Evolutionary conservation across 2,888 invertebrate genomes (phyloP).

Genomic region (Volucella bombylans): DNA sequence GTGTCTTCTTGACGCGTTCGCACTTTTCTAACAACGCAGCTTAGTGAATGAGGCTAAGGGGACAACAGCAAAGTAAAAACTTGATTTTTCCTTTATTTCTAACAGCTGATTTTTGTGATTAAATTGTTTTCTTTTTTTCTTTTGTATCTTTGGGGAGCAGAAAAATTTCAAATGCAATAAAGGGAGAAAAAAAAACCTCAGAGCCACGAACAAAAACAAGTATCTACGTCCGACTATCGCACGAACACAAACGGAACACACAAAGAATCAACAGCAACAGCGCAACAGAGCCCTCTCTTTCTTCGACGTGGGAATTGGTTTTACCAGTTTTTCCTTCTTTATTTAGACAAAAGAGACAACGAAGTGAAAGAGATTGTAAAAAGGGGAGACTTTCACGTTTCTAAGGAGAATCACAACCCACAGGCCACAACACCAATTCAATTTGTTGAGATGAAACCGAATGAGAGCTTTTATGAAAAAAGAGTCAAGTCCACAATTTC

Average conservation of each 20-base stretch:
- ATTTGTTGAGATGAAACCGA: background rate
- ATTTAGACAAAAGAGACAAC: conserved; percentile 20
- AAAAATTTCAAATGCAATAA: conserved; percentile 28
- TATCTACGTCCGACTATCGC: conserved; percentile 50
- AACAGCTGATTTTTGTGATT: conserved; percentile 63
- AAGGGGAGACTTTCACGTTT: background rate
- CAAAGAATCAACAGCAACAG: conserved; percentile 54
- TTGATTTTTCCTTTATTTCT: background rate
- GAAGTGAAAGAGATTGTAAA: too few relatives aligned
- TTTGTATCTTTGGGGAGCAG: conserved; percentile 7
- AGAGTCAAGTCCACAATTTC: background rate
- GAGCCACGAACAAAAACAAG: conserved; percentile 28
- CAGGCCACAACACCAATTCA: background rate
- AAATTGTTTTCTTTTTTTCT: background rate
- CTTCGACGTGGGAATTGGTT: conserved; percentile 44
- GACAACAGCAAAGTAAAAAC: conserved; percentile 17
- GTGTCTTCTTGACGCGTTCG: conserved; percentile 40
- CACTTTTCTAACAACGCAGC: conserved; percentile 16
- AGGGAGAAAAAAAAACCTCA: conserved; percentile 34
- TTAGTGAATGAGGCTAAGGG: background rate
- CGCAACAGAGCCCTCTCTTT: conserved; percentile 67
- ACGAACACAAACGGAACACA: conserved; percentile 51
- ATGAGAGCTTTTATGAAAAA: conserved; percentile 22
- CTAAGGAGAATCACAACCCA: conserved; percentile 10
- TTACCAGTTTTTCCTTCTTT: conserved; percentile 50